Evolutionary conservation across 1,140 invertebrate genomes (phyloP).

Genomic region (Vanessa tameamea): DNA sequence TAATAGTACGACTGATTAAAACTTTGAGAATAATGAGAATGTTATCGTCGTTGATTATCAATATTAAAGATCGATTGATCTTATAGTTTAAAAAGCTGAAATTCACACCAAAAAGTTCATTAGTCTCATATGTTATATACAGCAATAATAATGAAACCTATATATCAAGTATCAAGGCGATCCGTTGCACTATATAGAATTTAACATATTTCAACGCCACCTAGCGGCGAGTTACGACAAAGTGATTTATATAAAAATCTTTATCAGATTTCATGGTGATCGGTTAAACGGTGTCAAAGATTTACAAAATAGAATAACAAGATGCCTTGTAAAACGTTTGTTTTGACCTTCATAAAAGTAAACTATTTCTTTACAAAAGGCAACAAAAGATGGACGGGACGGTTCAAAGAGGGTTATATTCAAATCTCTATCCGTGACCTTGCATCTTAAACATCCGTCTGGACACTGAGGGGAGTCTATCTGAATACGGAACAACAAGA

Average conservation of each 20-base stretch:
- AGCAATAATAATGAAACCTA: no score
- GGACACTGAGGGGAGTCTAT: constrained; percentile 21
- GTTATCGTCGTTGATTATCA: no score
- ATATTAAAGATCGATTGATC: no score
- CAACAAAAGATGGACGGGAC: constrained; percentile 12
- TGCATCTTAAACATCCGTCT: constrained; percentile 37
- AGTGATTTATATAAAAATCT: neutral
- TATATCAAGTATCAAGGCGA: no score
- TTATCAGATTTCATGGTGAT: neutral
- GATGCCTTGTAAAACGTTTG: constrained; percentile 5
- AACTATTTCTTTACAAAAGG: constrained; percentile 17
- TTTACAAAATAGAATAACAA: neutral
- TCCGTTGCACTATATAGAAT: neutral
- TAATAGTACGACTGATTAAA: no score
- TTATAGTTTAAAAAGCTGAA: no score
- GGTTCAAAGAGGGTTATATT: constrained; percentile 32
- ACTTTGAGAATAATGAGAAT: no score
- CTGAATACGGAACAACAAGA: constrained; percentile 24
- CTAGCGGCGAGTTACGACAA: no score
- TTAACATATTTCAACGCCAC: neutral
- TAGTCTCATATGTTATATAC: no score
- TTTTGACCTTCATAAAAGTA: neutral
- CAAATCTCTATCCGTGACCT: constrained; percentile 36
- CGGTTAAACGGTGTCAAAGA: neutral
- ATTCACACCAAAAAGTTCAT: no score